Evolutionary conservation across 2,888 invertebrate genomes (phyloP).

Genomic region (Drosophila mayaguana): DNA sequence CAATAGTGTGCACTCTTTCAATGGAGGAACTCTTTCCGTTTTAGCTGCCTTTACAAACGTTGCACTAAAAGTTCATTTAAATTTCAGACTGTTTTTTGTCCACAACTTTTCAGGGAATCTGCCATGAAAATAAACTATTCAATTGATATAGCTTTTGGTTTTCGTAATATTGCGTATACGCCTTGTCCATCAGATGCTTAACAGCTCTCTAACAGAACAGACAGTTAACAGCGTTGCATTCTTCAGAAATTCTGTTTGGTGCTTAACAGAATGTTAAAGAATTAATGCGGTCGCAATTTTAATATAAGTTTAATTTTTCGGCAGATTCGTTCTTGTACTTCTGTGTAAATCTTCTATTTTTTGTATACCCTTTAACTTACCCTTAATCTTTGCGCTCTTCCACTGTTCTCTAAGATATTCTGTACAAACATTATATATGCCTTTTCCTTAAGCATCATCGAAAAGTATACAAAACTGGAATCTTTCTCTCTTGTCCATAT

Average conservation of each 20-base stretch:
- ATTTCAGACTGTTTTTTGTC: constrained; percentile 24
- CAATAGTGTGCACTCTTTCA: constrained; percentile 31
- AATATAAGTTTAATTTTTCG: not conserved
- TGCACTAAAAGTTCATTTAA: constrained; percentile 7
- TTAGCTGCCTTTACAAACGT: constrained; percentile 45
- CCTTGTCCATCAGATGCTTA: not conserved
- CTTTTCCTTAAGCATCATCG: not conserved
- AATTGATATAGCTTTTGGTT: not conserved
- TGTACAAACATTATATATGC: constrained; percentile 29
- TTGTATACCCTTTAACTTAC: constrained; percentile 31
- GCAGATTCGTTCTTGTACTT: not conserved
- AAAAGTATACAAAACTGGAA: constrained; percentile 18
- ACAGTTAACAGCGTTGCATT: not conserved
- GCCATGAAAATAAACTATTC: not conserved
- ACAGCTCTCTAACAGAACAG: not conserved
- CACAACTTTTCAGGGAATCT: constrained; percentile 16
- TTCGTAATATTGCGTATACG: not conserved
- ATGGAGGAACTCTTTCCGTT: constrained; percentile 55
- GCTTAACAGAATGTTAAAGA: not conserved
- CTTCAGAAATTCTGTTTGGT: not conserved
- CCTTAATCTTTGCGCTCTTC: not conserved
- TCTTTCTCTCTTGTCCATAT: constrained; percentile 1
- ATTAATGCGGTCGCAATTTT: not conserved
- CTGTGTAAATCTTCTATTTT: constrained; percentile 2
- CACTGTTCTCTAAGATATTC: constrained; percentile 4